Evolutionary conservation across 2,888 invertebrate species (phyloP).

Genomic region (Morinoia aosen): DNA sequence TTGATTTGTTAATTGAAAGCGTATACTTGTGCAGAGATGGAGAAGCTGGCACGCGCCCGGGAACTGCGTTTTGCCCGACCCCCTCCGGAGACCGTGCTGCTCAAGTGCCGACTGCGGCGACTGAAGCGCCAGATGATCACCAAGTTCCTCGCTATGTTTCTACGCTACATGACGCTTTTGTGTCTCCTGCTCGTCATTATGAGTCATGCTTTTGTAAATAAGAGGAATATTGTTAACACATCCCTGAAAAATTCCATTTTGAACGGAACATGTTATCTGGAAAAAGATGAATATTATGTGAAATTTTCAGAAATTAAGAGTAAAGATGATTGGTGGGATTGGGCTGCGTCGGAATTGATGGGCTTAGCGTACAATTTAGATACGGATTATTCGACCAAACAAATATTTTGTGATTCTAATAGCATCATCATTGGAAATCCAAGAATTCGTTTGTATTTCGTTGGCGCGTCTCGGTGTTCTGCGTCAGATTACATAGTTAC

Average conservation of each 20-base stretch:
- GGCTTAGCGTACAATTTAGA: constrained; percentile 57
- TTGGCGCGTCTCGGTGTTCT: constrained; percentile 57
- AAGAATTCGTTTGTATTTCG: constrained; percentile 59
- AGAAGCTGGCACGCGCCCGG: constrained; percentile 57
- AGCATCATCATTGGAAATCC: constrained; percentile 62
- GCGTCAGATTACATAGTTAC: constrained; percentile 55
- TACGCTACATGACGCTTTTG: constrained; percentile 57
- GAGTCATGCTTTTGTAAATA: constrained; percentile 45
- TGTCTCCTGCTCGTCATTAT: constrained; percentile 57
- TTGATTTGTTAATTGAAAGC: neutral
- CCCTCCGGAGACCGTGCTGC: constrained; percentile 60
- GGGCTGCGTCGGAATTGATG: constrained; percentile 60
- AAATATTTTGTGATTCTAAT: constrained; percentile 62
- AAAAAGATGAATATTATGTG: constrained; percentile 53
- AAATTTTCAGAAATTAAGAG: constrained; percentile 55
- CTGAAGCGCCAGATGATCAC: constrained; percentile 54
- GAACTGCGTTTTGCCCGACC: constrained; percentile 60
- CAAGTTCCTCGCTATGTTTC: constrained; percentile 41
- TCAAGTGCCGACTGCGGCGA: constrained; percentile 60
- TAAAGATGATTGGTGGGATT: constrained; percentile 64
- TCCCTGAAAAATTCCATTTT: constrained; percentile 41
- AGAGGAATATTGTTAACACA: constrained; percentile 54
- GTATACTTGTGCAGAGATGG: constrained; percentile 53
- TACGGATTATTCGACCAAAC: constrained; percentile 5
- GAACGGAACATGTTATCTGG: constrained; percentile 60